Evolutionary conservation across 2,888 invertebrate genomes (phyloP).

Genomic region (Parelbella ahira): DNA sequence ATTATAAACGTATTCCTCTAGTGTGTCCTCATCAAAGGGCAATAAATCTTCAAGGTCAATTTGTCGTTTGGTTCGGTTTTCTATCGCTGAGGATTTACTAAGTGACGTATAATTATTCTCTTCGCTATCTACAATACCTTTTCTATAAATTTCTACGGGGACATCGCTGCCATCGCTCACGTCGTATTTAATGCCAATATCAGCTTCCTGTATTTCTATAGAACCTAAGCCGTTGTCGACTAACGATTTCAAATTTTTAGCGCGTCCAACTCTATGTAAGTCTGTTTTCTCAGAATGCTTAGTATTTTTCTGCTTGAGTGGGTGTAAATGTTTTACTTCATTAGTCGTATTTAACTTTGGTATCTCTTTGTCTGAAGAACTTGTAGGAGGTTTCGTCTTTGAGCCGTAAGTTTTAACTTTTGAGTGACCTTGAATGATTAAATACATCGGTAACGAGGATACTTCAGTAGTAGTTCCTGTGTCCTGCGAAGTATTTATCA

Average conservation of each 20-base stretch:
- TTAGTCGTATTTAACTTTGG: slow-evolving; percentile 70
- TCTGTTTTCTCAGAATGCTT: slow-evolving; percentile 51
- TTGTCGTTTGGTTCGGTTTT: slow-evolving; percentile 55
- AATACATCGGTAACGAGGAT: slow-evolving; percentile 84
- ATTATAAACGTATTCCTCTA: slow-evolving; percentile 65
- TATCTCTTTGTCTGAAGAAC: slow-evolving; percentile 73
- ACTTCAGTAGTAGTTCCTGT: slow-evolving; percentile 59
- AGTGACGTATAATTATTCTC: slow-evolving; percentile 50
- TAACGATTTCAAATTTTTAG: slow-evolving; percentile 61
- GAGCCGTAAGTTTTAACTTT: slow-evolving; percentile 92
- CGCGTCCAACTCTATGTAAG: slow-evolving; percentile 47
- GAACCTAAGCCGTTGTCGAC: slow-evolving; percentile 68
- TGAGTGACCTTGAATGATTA: slow-evolving; percentile 92
- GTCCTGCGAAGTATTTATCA: slow-evolving; percentile 51
- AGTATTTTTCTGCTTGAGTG: slow-evolving; percentile 52
- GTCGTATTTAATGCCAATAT: slow-evolving; percentile 79
- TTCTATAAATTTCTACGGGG: slow-evolving; percentile 79
- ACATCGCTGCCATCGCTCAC: slow-evolving; percentile 76
- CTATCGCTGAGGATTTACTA: slow-evolving; percentile 30
- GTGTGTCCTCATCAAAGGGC: slow-evolving; percentile 64
- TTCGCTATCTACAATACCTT: slow-evolving; percentile 81
- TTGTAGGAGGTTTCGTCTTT: slow-evolving; percentile 62
- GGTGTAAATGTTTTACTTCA: slow-evolving; percentile 81
- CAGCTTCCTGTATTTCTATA: slow-evolving; percentile 79
- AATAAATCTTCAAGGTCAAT: slow-evolving; percentile 64